Evolutionary conservation across 2,113 vertebrate species (phyloP).

Genomic region (Actenoides hombroni): DNA sequence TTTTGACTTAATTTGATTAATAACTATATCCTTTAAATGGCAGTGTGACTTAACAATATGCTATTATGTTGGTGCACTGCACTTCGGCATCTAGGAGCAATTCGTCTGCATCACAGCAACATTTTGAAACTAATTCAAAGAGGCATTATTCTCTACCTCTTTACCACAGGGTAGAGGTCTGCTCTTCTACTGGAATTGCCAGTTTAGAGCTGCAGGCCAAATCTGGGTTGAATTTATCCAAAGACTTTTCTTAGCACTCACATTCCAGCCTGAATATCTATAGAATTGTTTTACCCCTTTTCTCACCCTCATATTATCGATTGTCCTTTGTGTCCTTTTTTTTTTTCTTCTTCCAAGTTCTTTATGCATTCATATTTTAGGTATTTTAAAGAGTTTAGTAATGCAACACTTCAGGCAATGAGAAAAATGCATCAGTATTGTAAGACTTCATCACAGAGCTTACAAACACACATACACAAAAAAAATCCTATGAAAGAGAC

Average conservation of each 20-base stretch:
- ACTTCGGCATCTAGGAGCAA: conserved; percentile 66
- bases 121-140: conserved; percentile 78
- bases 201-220: conserved; percentile 73
- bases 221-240: conserved; percentile 79
- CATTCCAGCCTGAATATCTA: conserved; percentile 67
- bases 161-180: conserved; percentile 65
- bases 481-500: neutral
- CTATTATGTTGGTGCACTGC: conserved; percentile 62
- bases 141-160: conserved; percentile 72
- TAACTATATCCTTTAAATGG: conserved; percentile 63
- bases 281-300: conserved; percentile 42
- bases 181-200: conserved; percentile 67
- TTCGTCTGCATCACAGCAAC: conserved; percentile 63
- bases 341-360: neutral
- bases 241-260: conserved; percentile 67
- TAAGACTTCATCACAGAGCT: neutral
- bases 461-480: neutral
- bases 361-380: neutral
- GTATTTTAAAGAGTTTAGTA: neutral
- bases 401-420: neutral
- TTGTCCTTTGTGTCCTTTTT: neutral
- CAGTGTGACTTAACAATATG: conserved; percentile 62
- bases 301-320: conserved; percentile 32
- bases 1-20: conserved; percentile 73
- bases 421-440: neutral